These are phyloP conservation scores for Pelochelys cantorii DNA, from an alignment of 2,797 vertebrate species.

Conservation along the genomic window DNA sequence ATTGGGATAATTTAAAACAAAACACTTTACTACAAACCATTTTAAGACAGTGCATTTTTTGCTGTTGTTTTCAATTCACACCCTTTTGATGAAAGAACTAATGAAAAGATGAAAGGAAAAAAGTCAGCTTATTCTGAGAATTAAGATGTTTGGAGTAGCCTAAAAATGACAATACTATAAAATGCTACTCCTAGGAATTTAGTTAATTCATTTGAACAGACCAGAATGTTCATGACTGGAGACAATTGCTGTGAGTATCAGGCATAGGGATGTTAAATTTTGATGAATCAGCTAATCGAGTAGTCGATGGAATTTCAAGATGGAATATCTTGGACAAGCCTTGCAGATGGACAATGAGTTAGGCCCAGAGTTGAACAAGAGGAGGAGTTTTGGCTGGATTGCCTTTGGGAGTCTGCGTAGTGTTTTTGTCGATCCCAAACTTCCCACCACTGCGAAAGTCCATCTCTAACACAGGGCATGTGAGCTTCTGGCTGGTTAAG, in stretches of 20 bases:
- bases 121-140: slow-evolving; percentile 66
- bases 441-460: too few species aligned
- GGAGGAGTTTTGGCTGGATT: too few species aligned
- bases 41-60: slow-evolving; percentile 34
- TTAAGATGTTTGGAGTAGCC: slow-evolving; percentile 71
- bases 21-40: slow-evolving; percentile 59
- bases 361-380: too few species aligned
- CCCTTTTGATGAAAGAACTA: slow-evolving; percentile 65
- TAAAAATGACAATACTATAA: slow-evolving; percentile 69
- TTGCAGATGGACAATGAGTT: too few species aligned
- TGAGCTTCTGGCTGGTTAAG: background rate
- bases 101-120: slow-evolving; percentile 74
- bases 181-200: slow-evolving; percentile 65
- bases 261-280: background rate
- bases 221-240: slow-evolving; percentile 74
- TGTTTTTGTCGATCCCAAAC: too few species aligned
- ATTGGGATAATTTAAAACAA: slow-evolving; percentile 61
- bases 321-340: too few species aligned
- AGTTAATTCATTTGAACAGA: slow-evolving; percentile 77
- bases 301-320: too few species aligned
- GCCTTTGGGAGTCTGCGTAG: too few species aligned
- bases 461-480: background rate
- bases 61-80: slow-evolving; percentile 51
- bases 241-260: slow-evolving; percentile 73
- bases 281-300: too few species aligned